Conservation (phyloP, 2,113 vertebrate genomes). For the Neoarius graeffei region DNA sequence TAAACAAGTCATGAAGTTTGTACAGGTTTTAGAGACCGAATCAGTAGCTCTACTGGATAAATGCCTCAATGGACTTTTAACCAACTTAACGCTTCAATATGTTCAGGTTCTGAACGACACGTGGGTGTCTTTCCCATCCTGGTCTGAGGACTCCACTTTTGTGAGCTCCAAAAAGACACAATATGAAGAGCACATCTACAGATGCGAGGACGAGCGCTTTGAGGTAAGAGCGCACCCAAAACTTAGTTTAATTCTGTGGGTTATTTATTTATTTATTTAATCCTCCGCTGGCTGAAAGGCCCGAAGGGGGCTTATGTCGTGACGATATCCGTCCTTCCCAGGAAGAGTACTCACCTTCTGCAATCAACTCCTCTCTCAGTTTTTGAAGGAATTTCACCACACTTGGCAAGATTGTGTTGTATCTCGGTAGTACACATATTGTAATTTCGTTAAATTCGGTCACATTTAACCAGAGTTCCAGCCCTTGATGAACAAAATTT, state of each 20-base stretch:
- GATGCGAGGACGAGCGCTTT: conserved; percentile 97
- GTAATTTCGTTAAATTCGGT: no score
- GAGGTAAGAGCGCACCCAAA: conserved; percentile 77
- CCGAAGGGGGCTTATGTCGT: no score
- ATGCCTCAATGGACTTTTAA: neutral
- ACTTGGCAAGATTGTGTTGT: no score
- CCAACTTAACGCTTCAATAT: neutral
- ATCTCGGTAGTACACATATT: no score
- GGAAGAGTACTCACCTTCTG: no score
- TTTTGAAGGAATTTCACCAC: no score
- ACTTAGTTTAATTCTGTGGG: neutral
- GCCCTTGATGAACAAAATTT: no score
- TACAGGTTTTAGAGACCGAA: neutral
- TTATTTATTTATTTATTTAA: neutral
- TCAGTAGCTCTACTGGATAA: neutral
- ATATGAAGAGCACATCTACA: conserved; percentile 98
- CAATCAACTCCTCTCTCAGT: no score
- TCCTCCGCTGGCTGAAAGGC: no score
- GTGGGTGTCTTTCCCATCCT: conserved; percentile 98
- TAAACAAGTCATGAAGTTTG: neutral
- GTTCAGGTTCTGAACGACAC: conserved; percentile 94
- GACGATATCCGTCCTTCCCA: no score
- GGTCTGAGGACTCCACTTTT: conserved; percentile 98
- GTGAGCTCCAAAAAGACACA: conserved; percentile 99
- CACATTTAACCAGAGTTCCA: no score